A percentile compares a stretch with the other conserved stretches of the same genome.
Conservation (phyloP, 2,888 invertebrate species). For the Cephus runcator region DNA sequence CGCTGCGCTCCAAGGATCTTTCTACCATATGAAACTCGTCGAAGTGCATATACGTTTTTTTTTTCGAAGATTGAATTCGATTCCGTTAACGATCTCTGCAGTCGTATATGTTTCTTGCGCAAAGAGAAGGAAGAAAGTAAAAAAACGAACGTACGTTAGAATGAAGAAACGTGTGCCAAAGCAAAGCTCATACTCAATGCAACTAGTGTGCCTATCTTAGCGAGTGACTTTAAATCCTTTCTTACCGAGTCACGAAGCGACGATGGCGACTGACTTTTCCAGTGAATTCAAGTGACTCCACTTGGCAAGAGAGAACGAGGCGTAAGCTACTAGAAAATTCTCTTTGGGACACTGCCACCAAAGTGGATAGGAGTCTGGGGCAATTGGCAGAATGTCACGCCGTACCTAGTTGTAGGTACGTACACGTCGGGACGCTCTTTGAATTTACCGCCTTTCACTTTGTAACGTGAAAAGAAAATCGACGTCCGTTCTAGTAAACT, state of each 20-base stretch:
- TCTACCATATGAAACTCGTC: background rate
- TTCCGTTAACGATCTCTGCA: background rate
- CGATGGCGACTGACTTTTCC: slow-evolving; percentile 34
- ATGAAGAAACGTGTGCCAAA: slow-evolving; percentile 11
- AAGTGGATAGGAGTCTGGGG: slow-evolving; percentile 5
- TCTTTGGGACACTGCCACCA: slow-evolving; percentile 59
- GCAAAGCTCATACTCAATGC: slow-evolving; percentile 39
- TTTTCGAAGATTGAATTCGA: background rate
- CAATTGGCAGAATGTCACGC: background rate
- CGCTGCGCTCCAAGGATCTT: background rate
- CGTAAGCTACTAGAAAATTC: slow-evolving; percentile 58
- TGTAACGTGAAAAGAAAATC: background rate
- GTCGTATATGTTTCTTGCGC: background rate
- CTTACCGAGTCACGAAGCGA: slow-evolving; percentile 35
- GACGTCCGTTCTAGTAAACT: background rate
- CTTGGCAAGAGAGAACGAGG: slow-evolving; percentile 42
- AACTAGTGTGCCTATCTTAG: slow-evolving; percentile 47
- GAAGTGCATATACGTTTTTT: background rate
- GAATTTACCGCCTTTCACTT: background rate
- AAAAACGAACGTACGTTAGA: background rate
- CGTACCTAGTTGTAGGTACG: background rate
- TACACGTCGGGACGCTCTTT: background rate
- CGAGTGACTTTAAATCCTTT: slow-evolving; percentile 46
- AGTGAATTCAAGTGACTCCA: slow-evolving; percentile 24
- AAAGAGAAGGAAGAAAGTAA: background rate